Evolutionary conservation across 2,113 vertebrate species (phyloP), one percentile per base, ranked within the genome.

Genomic region (Heterochromis multidens): DNA sequence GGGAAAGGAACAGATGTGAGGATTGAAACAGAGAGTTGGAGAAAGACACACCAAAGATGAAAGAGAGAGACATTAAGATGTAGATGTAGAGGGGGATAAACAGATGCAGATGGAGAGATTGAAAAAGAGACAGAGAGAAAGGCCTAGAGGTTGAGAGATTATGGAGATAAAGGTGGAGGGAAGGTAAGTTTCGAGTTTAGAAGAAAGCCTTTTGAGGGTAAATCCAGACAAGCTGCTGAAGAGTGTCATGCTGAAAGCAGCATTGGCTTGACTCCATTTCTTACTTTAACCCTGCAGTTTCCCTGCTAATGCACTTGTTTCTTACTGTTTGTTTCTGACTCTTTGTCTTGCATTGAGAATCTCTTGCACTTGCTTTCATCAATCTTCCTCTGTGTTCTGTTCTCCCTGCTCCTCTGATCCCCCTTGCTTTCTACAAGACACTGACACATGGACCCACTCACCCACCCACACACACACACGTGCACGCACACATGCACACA

Each of bases 61-160:
- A 91, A 82, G 79, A 37, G 19, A 60, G 35, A 79, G 37, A 84
- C 60, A 77, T 84, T 77, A 76, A 85, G 74, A 88, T 83, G 33
- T 29, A 80, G 82, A 82, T 6, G 23, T 25, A 31, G 83, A 33
- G 83, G 74, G 67, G 43, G 79, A 88, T 85, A 77, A 91, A 89
- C 62, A 92, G 85, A 92, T 87, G 59, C 86, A 94, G 88, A 93
- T 88, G 83, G 81, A 83, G 56, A 63, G 65, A 89, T 65, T 74
- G 74, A 87, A 80, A 77, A 40, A 23, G 77, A 89, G 84, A 83
- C 5, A 2, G 43, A 59, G 27, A 52, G 56, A 83, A 67, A 88
- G 57, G 27, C 82, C 13, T 7, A 6, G 58, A 87, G 84, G 89
- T 79, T 91, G 72, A 77, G 56, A 88, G 80, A 85, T 90, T 79